Conservation (phyloP, 2,888 invertebrate species). For the Phortica okadai region DNA sequence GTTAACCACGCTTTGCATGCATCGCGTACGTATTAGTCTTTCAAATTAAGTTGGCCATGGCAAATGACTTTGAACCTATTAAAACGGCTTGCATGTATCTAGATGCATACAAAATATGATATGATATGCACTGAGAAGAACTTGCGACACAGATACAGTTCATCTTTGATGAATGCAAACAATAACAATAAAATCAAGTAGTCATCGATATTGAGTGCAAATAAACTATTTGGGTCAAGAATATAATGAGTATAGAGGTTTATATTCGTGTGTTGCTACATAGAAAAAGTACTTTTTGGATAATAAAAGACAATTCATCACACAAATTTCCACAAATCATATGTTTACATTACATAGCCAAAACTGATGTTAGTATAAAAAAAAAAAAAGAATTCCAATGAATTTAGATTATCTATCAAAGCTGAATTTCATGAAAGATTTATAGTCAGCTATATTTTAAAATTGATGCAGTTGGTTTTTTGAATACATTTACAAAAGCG, state of each 20-base stretch:
- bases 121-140: not conserved
- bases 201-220: not conserved
- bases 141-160: not conserved
- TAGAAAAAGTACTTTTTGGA: too few relatives aligned
- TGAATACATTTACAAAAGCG: too few relatives aligned
- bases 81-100: conserved; percentile 3
- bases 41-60: conserved; percentile 10
- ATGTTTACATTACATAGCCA: too few relatives aligned
- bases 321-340: too few relatives aligned
- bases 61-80: conserved; percentile 25
- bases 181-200: conserved; percentile 12
- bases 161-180: not conserved
- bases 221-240: conserved; percentile 24
- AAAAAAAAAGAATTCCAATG: too few relatives aligned
- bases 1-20: not conserved
- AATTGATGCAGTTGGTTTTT: too few relatives aligned
- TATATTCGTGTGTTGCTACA: too few relatives aligned
- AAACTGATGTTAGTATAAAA: too few relatives aligned
- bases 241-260: not conserved
- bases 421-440: too few relatives aligned
- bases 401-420: too few relatives aligned
- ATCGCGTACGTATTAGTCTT: not conserved
- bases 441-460: too few relatives aligned
- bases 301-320: too few relatives aligned
- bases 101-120: not conserved